These are phyloP conservation scores for Ophioninae sp. DNA, from an alignment of 2,888 invertebrate species.

Conservation along the genomic window DNA sequence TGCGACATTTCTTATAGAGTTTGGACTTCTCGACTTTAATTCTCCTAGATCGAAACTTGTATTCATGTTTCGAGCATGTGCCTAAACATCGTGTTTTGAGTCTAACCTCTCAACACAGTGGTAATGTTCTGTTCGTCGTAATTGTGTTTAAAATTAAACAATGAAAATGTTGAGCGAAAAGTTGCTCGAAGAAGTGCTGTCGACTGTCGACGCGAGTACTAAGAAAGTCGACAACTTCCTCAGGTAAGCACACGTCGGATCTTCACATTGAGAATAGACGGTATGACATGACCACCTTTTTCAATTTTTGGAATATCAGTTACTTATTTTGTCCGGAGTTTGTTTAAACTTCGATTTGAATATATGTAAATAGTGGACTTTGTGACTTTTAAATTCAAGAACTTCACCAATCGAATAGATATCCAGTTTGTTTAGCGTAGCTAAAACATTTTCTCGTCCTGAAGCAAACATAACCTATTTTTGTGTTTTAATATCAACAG, in stretches of 20 bases:
- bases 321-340: too few relatives aligned
- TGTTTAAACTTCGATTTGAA: too few relatives aligned
- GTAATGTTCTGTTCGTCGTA: conserved; percentile 5
- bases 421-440: too few relatives aligned
- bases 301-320: not conserved
- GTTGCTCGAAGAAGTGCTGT: conserved; percentile 66
- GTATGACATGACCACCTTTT: not conserved
- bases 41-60: too few relatives aligned
- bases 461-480: too few relatives aligned
- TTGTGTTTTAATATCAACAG: not conserved
- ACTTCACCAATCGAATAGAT: too few relatives aligned
- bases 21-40: too few relatives aligned
- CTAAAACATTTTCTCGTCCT: not conserved
- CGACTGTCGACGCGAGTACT: conserved; percentile 70
- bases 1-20: too few relatives aligned
- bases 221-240: conserved; percentile 77
- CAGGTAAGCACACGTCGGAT: conserved; percentile 64
- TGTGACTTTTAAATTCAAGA: too few relatives aligned
- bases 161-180: conserved; percentile 66
- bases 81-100: not conserved
- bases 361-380: too few relatives aligned
- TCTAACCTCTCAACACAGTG: conserved; percentile 12
- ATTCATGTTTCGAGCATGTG: not conserved
- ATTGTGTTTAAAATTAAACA: conserved; percentile 34
- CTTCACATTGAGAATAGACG: not conserved